phyloP scores from a whole-genome alignment of 2,888 invertebrate genomes.

The Dryocosmus kuriphilus region DNA sequence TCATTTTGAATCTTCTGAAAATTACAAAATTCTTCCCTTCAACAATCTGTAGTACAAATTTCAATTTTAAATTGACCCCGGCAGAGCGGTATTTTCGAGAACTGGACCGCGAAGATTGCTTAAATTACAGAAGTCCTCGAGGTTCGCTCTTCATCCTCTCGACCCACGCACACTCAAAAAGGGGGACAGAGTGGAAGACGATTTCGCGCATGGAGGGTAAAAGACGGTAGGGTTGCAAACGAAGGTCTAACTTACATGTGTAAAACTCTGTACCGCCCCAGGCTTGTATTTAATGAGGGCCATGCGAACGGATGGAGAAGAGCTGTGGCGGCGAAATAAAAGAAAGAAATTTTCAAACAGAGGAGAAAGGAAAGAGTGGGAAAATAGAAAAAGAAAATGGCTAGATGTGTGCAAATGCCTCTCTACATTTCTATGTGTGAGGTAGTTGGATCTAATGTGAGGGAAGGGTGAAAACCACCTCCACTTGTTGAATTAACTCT shows the following conservation, averaged over 20 bases:
- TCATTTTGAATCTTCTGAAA: no score
- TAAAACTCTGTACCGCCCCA: background rate
- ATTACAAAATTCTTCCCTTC: no score
- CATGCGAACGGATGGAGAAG: background rate
- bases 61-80: background rate
- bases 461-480: background rate
- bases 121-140: conserved; percentile 20
- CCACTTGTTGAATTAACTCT: conserved; percentile 4
- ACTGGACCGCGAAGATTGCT: conserved; percentile 18
- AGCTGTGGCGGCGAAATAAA: background rate
- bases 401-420: background rate
- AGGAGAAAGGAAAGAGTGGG: background rate
- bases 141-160: conserved; percentile 13
- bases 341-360: background rate
- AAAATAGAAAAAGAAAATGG: background rate
- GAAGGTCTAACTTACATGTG: background rate
- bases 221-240: background rate
- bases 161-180: conserved; percentile 5
- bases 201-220: background rate
- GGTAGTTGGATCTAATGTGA: background rate
- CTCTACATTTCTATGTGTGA: background rate
- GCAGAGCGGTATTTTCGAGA: background rate
- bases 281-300: background rate
- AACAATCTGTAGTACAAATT: no score
- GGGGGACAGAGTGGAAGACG: background rate